Percentiles rank a stretch among this genome's conserved stretches.
Evolutionary conservation across 2,888 invertebrate genomes (phyloP).

Genomic region (Mimumesa dahlbomi): DNA sequence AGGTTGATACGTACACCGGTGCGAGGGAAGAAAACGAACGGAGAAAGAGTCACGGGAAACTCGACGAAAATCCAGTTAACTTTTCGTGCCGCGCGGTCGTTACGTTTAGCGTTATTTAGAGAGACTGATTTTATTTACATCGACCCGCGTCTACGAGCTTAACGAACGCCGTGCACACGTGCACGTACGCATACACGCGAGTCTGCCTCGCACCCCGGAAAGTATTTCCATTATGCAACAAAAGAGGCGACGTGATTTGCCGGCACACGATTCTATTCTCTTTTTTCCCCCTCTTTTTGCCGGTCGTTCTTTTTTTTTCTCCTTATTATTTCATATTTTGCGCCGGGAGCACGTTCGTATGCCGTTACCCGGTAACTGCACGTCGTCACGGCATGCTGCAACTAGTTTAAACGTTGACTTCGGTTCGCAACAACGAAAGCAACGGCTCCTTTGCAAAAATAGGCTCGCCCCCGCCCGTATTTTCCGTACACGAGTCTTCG

Average conservation of each 20-base stretch:
- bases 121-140: slow-evolving; percentile 6
- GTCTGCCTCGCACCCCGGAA: too few species aligned
- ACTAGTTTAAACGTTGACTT: slow-evolving; percentile 59
- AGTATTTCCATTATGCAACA: slow-evolving; percentile 41
- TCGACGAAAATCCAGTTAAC: slow-evolving; percentile 8
- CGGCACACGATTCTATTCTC: slow-evolving; percentile 31
- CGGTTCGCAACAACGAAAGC: slow-evolving; percentile 50
- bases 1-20: too few species aligned
- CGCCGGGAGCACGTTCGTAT: slow-evolving; percentile 75
- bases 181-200: too few species aligned
- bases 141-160: not conserved
- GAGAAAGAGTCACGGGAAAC: not conserved
- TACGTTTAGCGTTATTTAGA: slow-evolving; percentile 22
- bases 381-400: slow-evolving; percentile 64
- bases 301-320: slow-evolving; percentile 45
- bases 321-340: slow-evolving; percentile 77
- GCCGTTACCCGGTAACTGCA: slow-evolving; percentile 63
- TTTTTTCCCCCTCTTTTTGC: not conserved
- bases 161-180: not conserved
- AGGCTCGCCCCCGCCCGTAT: slow-evolving; percentile 12
- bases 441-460: slow-evolving; percentile 40
- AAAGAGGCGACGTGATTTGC: slow-evolving; percentile 65
- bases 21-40: too few species aligned
- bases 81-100: slow-evolving; percentile 27
- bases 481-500: not conserved